Base-by-base conservation (phyloP, 2,888 invertebrate genomes). In the Sceliomorpha sp. region DNA sequence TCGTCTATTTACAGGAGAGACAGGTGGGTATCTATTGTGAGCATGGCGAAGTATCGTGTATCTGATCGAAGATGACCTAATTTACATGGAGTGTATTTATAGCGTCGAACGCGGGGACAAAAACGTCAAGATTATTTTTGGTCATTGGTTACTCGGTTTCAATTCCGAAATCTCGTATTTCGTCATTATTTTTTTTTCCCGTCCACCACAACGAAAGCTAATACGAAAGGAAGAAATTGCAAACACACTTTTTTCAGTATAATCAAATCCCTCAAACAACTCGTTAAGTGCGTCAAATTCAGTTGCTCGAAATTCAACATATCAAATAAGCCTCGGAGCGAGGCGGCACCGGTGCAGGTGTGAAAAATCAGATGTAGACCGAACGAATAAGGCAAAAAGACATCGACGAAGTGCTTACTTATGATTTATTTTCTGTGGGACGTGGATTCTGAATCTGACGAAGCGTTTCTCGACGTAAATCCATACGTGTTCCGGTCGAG, bases 341-440 rank as follows among this genome's bases (percentile, higher is more conserved):
- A 29, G 32, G 39, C 44, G 47, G 31, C 48, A 27, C 40, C 20
- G 37, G 36, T 44, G 72, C 75, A 74, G 74, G 75, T 74, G 74
- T 73, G 76, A 77, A 75, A 74, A 77, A 74, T 75, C 75, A 64
- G 67, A 73, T 62, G 51, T 37, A 40, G 62, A 47, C 45, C 32
- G 29, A 37, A 13, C 15, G 9, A 15, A n/a, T n/a, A 17, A 24
- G 13, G 8, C 47, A 51, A 62, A 51, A 45, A 29, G 12, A 0
- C 20, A 34, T 26, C 24, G 31, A 20, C 3, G 10, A 8, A 15
- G 48, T 27, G 71, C 72, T 80, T 79, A 73, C 51, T 74, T 70
- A 74, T 78, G 82, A 81, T 81, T 80, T 80, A 76, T 77, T 76
- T 71, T 72, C 58, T 34, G 51, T 14, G 32, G 44, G 13, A 27